Evolutionary conservation across 2,113 vertebrate species (phyloP).

Genomic region (Dasyurus viverrinus): DNA sequence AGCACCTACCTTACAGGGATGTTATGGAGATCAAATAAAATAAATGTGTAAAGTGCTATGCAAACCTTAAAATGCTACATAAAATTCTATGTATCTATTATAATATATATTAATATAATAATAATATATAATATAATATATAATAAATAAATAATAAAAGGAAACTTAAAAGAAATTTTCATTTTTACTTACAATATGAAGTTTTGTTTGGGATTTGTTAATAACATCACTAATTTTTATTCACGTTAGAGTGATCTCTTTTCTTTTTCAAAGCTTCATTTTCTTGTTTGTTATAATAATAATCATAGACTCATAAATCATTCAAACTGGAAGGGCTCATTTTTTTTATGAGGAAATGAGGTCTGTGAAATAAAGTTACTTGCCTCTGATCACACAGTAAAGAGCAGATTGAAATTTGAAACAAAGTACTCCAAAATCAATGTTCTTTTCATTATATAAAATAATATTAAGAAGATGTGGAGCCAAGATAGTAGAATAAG

Average conservation of each 20-base stretch:
- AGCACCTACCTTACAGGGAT: background rate
- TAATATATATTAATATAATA: no score
- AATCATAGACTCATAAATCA: background rate
- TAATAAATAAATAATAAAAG: background rate
- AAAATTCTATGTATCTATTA: background rate
- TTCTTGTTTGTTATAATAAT: no score
- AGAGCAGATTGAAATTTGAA: background rate
- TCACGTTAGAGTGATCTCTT: no score
- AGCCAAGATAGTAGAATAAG: no score
- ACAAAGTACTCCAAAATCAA: background rate
- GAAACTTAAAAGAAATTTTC: background rate
- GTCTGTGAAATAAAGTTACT: background rate
- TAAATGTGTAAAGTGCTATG: background rate
- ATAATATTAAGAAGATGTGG: background rate
- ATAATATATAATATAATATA: no score
- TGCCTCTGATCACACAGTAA: background rate
- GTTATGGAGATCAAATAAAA: background rate
- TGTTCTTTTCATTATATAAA: background rate
- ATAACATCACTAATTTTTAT: no score
- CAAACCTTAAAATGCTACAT: background rate
- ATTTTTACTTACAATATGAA: background rate
- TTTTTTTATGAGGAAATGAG: background rate
- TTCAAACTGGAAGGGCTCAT: background rate
- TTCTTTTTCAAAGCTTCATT: no score
- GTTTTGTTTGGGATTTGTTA: no score